These are phyloP conservation scores for Chelonia mydas DNA, from an alignment of 2,797 vertebrate genomes.

Conservation along the genomic window DNA sequence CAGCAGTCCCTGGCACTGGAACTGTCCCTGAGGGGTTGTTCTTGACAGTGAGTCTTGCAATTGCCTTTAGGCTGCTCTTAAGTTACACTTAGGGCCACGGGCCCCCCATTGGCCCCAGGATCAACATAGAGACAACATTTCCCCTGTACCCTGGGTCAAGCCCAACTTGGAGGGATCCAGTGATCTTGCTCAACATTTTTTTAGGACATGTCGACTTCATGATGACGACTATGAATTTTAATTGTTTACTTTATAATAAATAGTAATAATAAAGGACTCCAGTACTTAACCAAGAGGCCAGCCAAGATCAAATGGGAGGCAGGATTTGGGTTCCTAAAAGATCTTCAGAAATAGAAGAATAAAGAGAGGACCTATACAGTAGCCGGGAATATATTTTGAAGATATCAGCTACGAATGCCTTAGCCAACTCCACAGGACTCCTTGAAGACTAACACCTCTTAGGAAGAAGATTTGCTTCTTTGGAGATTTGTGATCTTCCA, in stretches of 20 bases:
- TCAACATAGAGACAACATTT: background rate
- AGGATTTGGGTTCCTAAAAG: background rate
- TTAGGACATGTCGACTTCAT: background rate
- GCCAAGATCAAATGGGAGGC: background rate
- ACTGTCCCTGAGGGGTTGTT: background rate
- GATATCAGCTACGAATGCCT: background rate
- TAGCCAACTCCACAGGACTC: background rate
- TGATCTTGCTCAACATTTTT: background rate
- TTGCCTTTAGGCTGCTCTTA: background rate
- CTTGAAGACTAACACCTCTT: background rate
- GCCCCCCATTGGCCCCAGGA: background rate
- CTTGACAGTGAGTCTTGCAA: background rate
- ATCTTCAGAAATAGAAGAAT: background rate
- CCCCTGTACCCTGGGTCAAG: background rate
- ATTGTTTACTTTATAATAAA: background rate
- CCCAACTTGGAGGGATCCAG: background rate
- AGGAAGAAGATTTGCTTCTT: background rate
- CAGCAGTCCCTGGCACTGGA: background rate
- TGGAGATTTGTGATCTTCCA: background rate
- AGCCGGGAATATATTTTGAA: fast-evolving
- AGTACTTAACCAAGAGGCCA: background rate
- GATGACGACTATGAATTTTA: background rate
- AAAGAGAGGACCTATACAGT: background rate
- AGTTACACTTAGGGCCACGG: background rate
- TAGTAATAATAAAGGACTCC: background rate